Evolutionary conservation across 2,797 vertebrate species (phyloP), one percentile per base, ranked within the genome.

Genomic region (Clamator glandarius): DNA sequence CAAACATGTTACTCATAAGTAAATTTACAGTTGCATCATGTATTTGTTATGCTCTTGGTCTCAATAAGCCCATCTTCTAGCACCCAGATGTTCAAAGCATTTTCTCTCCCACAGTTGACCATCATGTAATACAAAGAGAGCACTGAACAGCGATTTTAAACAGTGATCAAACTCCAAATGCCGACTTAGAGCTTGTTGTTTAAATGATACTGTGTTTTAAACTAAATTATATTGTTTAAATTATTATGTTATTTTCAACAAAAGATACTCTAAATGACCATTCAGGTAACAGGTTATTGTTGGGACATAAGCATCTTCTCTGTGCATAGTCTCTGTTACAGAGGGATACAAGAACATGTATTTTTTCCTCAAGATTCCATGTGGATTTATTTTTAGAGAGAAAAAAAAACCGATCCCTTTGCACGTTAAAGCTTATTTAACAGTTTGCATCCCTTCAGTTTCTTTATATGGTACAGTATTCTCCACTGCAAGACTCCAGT

Each of bases 361-460:
- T 46, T 73, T 82, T 75, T 84, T 73, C 2, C 21, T 44, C 63
- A 93, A 48, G 59, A 68, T 51, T 91, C 36, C 41, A 5, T 15
- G 33, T 31, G 33, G 48, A 68, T 67, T 8, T 70, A 46, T 69
- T 89, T 70, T 46, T 66, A 74, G 54, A 31, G 51, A 61, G 48
- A 20, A 78, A 85, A 73, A 58, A 8, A 33, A 89, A 66, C 24
- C 2, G 12, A 79, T 82, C 67, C 46, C 93, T 89, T 90, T 92
- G 44, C 75, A 80, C 57, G 72, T 94, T 85, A 90, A 95, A 95
- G 82, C 90, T 88, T 59, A 84, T 57, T 90, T 79, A 94, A 92
- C 64, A 92, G 55, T 76, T 85, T 86, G 67, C 59, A 90, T 86
- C 80, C 79, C 69, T 91, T 88, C 0, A 3, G 61, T 88, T 85